Base-by-base conservation (phyloP, 2,888 invertebrate genomes). In the Oscheius onirici region DNA sequence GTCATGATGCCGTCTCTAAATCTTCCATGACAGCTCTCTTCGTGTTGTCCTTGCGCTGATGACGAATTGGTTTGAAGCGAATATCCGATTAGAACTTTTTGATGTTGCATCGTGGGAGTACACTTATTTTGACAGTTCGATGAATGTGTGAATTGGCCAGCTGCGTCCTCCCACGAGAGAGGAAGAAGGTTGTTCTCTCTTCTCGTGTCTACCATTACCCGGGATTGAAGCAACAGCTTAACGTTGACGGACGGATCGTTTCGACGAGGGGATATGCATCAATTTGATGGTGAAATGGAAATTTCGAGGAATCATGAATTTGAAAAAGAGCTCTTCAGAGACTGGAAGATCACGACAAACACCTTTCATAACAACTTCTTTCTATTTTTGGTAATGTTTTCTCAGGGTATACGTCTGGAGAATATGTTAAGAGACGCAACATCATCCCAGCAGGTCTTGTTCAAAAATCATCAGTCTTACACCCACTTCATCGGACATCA, bases 111-210 rank as follows among this genome's bases (percentile, higher is more conserved):
- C 34, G 34, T 34, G 34, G 34, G 34, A 34, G 34, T 34, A 34
- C 34, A 20, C 24, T 22, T n/a, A 24, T 22, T 20, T 52, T 52
- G 52, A 20, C 52, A 22, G 20, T 40, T 40, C n/a, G 58, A 40
- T 41, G 13, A 58, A 40, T 34, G 40, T 46, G 63, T 24, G 28
- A 46, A 63, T 28, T 26, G 28, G 26, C 63, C 63, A 63, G 63
- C 46, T 63, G 63, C 49, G 63, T 63, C 63, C 63, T 63, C 63
- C 63, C 63, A 63, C 26, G 63, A 63, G 63, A 63, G 46, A 17
- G 8, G 34, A 8, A 8, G 34, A 10, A 52, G 13, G 24, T 52
- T 24, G n/a, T n/a, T 24, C 52, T 52, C 24, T 24, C 34, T 34
- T 34, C n/a, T n/a, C n/a, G 34, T 8, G 34, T 34, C 52, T 52